These are phyloP conservation scores for Malurus cyaneus DNA, from an alignment of 2,113 vertebrate genomes.

Conservation along the genomic window DNA sequence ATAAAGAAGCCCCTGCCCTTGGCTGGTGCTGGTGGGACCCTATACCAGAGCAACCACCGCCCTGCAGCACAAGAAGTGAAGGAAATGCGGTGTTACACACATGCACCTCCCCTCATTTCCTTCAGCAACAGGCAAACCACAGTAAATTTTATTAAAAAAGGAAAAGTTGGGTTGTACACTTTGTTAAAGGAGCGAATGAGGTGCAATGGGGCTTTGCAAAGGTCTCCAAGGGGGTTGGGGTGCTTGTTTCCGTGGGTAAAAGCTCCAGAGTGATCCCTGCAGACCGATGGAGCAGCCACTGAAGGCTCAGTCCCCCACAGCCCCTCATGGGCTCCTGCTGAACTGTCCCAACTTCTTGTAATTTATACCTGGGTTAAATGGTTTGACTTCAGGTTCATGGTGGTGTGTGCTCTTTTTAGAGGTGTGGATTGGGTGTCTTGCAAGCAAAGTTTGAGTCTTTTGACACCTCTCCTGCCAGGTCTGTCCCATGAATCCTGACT, in stretches of 20 bases:
- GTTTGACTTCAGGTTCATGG: not conserved
- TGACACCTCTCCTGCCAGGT: not conserved
- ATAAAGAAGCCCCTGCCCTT: not conserved
- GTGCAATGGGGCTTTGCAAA: not conserved
- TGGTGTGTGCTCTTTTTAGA: not conserved
- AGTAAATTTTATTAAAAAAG: not conserved
- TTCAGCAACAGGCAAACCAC: constrained; percentile 70
- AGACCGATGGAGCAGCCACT: not conserved
- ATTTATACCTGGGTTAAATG: not conserved
- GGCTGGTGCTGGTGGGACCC: not conserved
- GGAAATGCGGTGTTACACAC: not conserved
- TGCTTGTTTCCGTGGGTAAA: not conserved
- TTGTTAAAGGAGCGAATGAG: fast-evolving
- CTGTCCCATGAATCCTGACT: fast-evolving
- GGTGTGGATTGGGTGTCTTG: not conserved
- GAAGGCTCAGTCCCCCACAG: fast-evolving
- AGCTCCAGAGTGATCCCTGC: fast-evolving
- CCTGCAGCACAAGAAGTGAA: not conserved
- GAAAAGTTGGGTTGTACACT: not conserved
- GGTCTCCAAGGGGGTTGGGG: fast-evolving
- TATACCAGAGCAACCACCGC: not conserved
- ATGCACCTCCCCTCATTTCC: constrained; percentile 38
- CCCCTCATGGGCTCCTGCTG: fast-evolving
- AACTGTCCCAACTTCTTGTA: not conserved
- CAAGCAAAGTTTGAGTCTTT: not conserved